Base-by-base conservation (phyloP, 2,113 vertebrate species). In the Prochilodus magdalenae region DNA sequence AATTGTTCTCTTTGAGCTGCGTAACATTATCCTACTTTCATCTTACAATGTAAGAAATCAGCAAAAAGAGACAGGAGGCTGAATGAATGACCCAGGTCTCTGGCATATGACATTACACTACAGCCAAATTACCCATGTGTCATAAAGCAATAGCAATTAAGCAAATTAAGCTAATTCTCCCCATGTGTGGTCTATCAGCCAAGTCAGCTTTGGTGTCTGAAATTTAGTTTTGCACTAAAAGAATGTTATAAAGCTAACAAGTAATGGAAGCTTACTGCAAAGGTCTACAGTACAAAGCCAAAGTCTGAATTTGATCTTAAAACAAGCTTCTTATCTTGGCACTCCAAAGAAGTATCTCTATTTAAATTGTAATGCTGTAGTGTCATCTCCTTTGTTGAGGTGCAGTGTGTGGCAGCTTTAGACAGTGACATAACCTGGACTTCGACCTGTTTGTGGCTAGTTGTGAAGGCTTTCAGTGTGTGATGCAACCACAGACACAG, bases 391-490 rank as follows among this genome's bases (percentile, higher is more conserved):
- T 5, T 2, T 57, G 33, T 16, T 66, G 44, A 53, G 63, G 20
- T 62, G 13, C 29, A 33, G 40, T 49, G 0, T 10, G 40, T 22
- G 18, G 1, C 27, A 30, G 20, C 55, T 71, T 73, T 15, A 59
- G 40, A 49, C 70, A 59, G 29, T 77, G 80, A 80, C 40, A 47
- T 72, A 74, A 84, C 20, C 72, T 49, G 40, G 63, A 73, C 78
- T 84, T 71, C 62, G 55, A 15, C 27, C 22, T 36, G 60, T 30
- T 53, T n/a, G 12, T 67, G 51, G 47, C 75, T 82, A 63, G 1
- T 30, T 55, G 53, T 49, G 79, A 24, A 15, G 26, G 36, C 10
- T 63, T 66, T 51, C n/a, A 22, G 29, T 15, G 80, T 47, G 53
- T 77, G 83, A 83, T 73, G 73, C 65, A 73, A 75, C 53, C 47